Evolutionary conservation across 2,113 vertebrate species (phyloP), one percentile per base, ranked within the genome.

Genomic region (Crypturellus undulatus): DNA sequence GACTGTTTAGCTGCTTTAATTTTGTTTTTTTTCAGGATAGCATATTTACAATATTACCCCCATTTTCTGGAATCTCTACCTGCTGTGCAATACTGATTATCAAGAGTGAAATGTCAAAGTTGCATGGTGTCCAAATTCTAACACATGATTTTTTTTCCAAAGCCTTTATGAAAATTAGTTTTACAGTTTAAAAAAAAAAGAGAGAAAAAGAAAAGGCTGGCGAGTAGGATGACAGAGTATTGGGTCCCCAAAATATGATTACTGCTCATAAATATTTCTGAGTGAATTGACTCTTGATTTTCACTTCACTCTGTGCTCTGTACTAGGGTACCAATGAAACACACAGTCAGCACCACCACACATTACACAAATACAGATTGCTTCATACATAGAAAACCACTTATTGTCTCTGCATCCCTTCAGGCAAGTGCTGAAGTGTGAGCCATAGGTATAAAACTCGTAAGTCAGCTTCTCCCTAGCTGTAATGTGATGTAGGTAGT

Each of bases 321-420:
- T 70, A 12, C 28, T 22, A 34, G 32, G 42, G 32, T 51, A 12
- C 22, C 52, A 49, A 4, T 51, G 51, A 40, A 80, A 64, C 34
- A 21, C 32, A 32, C 15, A 21, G 8, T 25, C 32, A 49, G 21
- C 25, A 38, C 4, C 51, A 52, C 7, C 10, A 13, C 10, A 30
- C 0, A 1, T 20, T 24, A 4, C 42, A 24, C 3, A 2, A 68
- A n/a, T 24, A 47, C 42, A 72, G 14, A 49, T 71, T 28, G 10
- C 20, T 85, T 87, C 26, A 54, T 8, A 14, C 8, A 30, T n/a
- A 72, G 47, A 76, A 56, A 13, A 54, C 43, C 4, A 30, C n/a
- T 65, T 81, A 14, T 5, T 60, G 19, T 78, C 51, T 24, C 13
- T 67, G 34, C 13, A 19, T 45, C 51, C 79, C 1, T 38, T 80